Conservation (phyloP, 2,888 invertebrate species). For the Drosophila maculinotata region DNA sequence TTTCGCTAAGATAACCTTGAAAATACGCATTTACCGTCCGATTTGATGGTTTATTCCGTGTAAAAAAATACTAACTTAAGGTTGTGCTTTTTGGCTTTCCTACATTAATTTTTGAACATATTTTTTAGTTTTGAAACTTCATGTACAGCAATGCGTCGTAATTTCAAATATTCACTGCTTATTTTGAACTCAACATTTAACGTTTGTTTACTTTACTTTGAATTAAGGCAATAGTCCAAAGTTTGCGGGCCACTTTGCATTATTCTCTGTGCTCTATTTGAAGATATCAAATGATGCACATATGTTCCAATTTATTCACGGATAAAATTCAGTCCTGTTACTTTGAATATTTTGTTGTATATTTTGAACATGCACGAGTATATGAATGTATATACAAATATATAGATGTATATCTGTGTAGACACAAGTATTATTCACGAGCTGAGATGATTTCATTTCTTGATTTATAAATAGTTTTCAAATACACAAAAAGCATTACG, state of each 20-base stretch:
- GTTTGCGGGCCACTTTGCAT: too few relatives aligned
- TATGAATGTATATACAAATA: slow-evolving; percentile 24
- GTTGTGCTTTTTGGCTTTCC: too few relatives aligned
- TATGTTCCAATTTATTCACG: background rate
- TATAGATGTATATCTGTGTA: slow-evolving; percentile 13
- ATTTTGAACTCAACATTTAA: background rate
- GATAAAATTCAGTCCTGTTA: background rate
- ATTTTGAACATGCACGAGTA: slow-evolving; percentile 1
- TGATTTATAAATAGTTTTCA: slow-evolving; percentile 66
- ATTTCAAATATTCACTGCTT: too few relatives aligned
- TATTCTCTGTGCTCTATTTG: background rate
- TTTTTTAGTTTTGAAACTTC: too few relatives aligned
- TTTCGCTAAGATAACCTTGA: slow-evolving; percentile 1
- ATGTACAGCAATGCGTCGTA: too few relatives aligned
- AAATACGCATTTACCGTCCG: background rate
- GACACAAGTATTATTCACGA: slow-evolving; percentile 41
- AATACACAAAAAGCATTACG: slow-evolving; percentile 21
- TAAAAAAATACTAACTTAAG: too few relatives aligned
- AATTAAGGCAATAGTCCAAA: too few relatives aligned
- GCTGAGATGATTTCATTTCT: slow-evolving; percentile 72
- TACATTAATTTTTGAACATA: too few relatives aligned
- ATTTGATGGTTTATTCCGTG: background rate
- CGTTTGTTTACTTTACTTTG: slow-evolving; percentile 1
- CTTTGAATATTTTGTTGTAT: background rate
- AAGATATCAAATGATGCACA: too few relatives aligned